Conservation (phyloP, 2,888 invertebrate species). For the Leucania comma region DNA sequence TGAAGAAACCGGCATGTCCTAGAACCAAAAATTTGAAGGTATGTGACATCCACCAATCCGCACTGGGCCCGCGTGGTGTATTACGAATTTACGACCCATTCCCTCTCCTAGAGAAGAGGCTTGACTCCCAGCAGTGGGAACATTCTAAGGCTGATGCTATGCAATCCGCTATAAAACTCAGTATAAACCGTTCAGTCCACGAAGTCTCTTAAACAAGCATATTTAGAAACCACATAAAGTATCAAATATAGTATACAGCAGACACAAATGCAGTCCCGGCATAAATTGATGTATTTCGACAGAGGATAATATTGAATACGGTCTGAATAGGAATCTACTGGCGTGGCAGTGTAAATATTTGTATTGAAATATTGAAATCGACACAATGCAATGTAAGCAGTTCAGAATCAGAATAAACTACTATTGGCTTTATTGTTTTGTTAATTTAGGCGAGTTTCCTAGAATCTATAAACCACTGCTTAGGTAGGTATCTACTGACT, state of each 20-base stretch:
- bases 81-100: no score
- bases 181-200: slow-evolving; percentile 12
- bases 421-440: slow-evolving; percentile 8
- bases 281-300: slow-evolving; percentile 43
- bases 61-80: no score
- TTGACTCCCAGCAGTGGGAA: no score
- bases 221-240: slow-evolving; percentile 45
- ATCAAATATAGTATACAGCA: slow-evolving; percentile 26
- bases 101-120: no score
- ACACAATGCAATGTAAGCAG: slow-evolving; percentile 1
- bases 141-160: no score
- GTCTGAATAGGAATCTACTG: slow-evolving; percentile 16
- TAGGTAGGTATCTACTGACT: no score
- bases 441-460: slow-evolving; percentile 1
- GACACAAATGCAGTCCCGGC: slow-evolving; percentile 23
- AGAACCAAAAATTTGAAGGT: no score
- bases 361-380: slow-evolving; percentile 37
- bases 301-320: slow-evolving; percentile 41
- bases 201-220: slow-evolving; percentile 17
- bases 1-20: no score
- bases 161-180: background rate
- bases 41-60: no score
- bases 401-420: slow-evolving; percentile 4
- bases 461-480: no score
- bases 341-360: slow-evolving; percentile 23